phyloP scores from a whole-genome alignment of 2,113 vertebrate species.

The Ia io region DNA sequence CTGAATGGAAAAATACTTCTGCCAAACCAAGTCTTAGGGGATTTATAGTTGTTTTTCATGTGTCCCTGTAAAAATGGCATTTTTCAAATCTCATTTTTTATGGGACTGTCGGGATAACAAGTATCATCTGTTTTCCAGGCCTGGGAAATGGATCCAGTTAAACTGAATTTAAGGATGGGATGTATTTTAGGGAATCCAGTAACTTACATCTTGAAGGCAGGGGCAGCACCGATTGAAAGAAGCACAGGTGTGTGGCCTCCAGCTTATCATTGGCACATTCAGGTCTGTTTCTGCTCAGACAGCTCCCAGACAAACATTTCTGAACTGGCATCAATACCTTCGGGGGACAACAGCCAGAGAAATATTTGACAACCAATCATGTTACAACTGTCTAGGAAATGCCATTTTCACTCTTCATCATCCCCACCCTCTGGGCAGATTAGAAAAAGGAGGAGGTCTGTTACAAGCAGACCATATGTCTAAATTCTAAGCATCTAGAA shows the following conservation, averaged over 20 bases:
- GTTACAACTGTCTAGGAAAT: neutral
- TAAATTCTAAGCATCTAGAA: neutral
- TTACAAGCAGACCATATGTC: neutral
- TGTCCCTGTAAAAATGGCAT: conserved; percentile 23
- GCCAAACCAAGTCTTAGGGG: conserved; percentile 33
- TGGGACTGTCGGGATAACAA: conserved; percentile 85
- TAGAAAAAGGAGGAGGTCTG: neutral
- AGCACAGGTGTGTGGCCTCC: neutral
- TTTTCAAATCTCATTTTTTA: conserved; percentile 89
- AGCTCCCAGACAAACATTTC: neutral
- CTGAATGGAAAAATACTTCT: conserved; percentile 37
- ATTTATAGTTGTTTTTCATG: conserved; percentile 46
- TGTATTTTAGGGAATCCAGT: neutral
- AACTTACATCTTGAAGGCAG: neutral
- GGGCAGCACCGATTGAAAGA: neutral
- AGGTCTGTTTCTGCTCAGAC: neutral
- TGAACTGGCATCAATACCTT: neutral
- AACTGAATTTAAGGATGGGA: neutral
- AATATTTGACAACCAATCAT: neutral
- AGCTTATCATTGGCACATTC: neutral
- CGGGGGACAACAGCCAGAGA: neutral
- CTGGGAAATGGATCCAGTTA: neutral
- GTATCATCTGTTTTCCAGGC: neutral
- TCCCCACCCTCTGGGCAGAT: neutral
- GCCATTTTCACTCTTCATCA: neutral